Conservation (phyloP, 2,888 invertebrate species). For the Ochropleura plecta region DNA sequence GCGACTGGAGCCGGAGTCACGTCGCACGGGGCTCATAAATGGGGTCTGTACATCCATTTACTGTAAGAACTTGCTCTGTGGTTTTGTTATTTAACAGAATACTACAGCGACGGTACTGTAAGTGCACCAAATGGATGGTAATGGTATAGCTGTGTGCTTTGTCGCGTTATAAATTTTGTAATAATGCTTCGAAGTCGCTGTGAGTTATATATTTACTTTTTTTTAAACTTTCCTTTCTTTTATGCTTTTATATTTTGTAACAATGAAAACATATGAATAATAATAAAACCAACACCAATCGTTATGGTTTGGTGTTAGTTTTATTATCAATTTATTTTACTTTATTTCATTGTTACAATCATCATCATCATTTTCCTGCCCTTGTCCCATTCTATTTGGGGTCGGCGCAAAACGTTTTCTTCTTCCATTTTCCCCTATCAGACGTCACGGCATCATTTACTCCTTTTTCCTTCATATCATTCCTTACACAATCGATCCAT, state of each 20-base stretch:
- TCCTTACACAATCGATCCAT: too few species aligned
- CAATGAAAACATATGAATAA: neutral
- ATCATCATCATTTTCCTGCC: too few species aligned
- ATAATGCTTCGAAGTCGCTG: constrained; percentile 50
- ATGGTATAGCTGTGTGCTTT: constrained; percentile 65
- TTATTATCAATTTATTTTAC: too few species aligned
- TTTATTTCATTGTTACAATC: too few species aligned
- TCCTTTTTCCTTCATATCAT: too few species aligned
- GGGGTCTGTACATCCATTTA: constrained; percentile 60
- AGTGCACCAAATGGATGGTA: constrained; percentile 78
- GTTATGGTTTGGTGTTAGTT: too few species aligned
- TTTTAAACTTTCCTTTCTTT: constrained; percentile 1
- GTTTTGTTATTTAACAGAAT: constrained; percentile 74
- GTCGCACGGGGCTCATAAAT: constrained; percentile 69
- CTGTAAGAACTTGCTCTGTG: constrained; percentile 62
- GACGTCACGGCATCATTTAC: too few species aligned
- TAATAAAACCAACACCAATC: too few species aligned
- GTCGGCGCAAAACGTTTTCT: too few species aligned
- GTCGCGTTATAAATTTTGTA: constrained; percentile 66
- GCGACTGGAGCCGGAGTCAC: constrained; percentile 53
- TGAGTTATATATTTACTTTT: constrained; percentile 5
- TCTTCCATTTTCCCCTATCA: too few species aligned
- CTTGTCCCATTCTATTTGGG: too few species aligned
- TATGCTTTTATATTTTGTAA: neutral
- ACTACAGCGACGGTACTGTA: constrained; percentile 60